These are phyloP conservation scores for Diceros bicornis DNA, from an alignment of 2,797 vertebrate genomes.

Conservation along the genomic window DNA sequence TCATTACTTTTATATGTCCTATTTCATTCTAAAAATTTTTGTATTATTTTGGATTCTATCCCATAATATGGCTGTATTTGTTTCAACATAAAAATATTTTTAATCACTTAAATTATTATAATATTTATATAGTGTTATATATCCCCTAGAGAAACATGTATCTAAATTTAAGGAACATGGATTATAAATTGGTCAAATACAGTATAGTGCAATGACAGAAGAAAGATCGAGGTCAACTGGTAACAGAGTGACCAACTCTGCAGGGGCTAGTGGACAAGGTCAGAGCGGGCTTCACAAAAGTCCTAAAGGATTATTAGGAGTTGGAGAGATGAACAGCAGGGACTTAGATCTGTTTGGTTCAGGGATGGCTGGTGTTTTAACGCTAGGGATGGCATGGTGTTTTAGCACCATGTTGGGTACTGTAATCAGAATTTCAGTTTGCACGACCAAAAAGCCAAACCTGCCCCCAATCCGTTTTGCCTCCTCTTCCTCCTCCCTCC, in stretches of 20 bases:
- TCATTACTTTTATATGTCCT: constrained; percentile 41
- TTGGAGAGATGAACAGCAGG: not conserved
- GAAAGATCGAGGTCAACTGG: not conserved
- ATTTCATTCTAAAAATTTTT: constrained; percentile 41
- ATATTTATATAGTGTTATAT: not conserved
- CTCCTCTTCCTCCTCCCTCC: not conserved
- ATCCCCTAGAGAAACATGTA: not conserved
- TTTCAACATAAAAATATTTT: constrained; percentile 38
- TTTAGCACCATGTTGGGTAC: not conserved
- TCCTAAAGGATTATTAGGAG: not conserved
- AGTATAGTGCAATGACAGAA: constrained; percentile 9
- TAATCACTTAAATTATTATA: not conserved
- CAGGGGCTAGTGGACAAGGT: not conserved
- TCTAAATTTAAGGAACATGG: not conserved
- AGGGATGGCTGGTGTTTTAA: not conserved
- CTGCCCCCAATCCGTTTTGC: not conserved
- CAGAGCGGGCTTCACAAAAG: not conserved
- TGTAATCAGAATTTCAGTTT: constrained; percentile 6
- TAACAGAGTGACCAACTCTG: not conserved
- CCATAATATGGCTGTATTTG: not conserved
- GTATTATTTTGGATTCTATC: constrained; percentile 18
- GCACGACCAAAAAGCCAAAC: not conserved
- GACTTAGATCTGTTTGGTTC: not conserved
- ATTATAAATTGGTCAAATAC: not conserved
- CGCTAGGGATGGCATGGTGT: not conserved